Evolutionary conservation across 2,113 vertebrate genomes (phyloP), one percentile per base, ranked within the genome.

Genomic region (Prochilodus magdalenae): DNA sequence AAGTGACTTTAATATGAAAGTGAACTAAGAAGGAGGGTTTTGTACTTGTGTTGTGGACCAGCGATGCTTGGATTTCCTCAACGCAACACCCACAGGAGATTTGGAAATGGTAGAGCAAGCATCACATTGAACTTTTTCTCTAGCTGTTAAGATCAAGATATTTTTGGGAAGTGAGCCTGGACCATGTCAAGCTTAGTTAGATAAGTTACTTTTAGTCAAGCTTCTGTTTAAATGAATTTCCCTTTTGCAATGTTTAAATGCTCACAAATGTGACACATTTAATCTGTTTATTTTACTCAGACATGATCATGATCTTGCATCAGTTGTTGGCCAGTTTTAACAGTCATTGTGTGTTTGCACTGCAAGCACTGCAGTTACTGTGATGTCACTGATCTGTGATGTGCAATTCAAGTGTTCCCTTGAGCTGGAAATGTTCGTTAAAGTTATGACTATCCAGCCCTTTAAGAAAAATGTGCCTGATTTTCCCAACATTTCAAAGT

Each of bases 401-500:
- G 4, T 36, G 29, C 40, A 22, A 66, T 40, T 69, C 40, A 33
- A 26, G n/a, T 22, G 30, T 20, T 36, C 65, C 10, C 12, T 4
- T 67, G 4, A 36, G 65, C 18, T 36, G 30, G 65, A 40, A 67
- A 67, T 40, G 33, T 36, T 67, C 30, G 10, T 66, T 66, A 6
- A 66, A 14, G 0, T 33, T 67, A 67, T 4, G 20, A 11, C 65
- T 36, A 36, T 40, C 33, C 18, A 40, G 33, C 7, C 65, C 30
- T 67, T 67, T 36, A 36, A 59, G 29, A 1, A 0, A 62, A 20
- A 73, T 73, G 5, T 60, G 53, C 16, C 27, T 29, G 30, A 66
- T 70, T 57, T 81, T 75, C 13, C 26, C 53, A 66, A 76, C 47
- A 44, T 47, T 49, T 36, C 49, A 33, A 49, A 76, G 55, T 70